Conservation (phyloP, 2,113 vertebrate genomes). For the Ochotona princeps region DNA sequence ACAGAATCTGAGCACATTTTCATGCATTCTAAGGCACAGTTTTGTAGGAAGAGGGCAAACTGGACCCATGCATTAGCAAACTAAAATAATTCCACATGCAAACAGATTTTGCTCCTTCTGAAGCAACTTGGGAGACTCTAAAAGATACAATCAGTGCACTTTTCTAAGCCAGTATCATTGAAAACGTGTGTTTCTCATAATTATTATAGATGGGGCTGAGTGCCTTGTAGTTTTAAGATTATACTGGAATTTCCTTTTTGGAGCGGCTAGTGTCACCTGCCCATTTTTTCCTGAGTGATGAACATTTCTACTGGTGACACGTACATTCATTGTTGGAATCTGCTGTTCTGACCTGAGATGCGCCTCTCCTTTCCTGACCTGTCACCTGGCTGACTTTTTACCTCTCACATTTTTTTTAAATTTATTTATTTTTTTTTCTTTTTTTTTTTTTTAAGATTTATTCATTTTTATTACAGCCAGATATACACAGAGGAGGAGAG, state of each 20-base stretch:
- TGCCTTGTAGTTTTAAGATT: constrained; percentile 33
- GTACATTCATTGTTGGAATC: background rate
- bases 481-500: too few relatives aligned
- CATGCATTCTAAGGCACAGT: background rate
- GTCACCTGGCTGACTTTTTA: background rate
- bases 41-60: constrained; percentile 11
- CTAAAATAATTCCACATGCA: background rate
- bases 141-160: background rate
- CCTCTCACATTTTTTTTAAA: too few relatives aligned
- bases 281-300: background rate
- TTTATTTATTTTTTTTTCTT: too few relatives aligned
- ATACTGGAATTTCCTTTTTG: constrained; percentile 26
- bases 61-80: background rate
- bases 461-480: too few relatives aligned
- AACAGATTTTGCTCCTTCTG: background rate
- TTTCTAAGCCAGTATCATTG: background rate
- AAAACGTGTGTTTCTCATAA: background rate
- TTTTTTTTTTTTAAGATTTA: too few relatives aligned
- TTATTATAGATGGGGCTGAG: background rate
- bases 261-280: background rate
- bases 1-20: background rate
- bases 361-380: constrained; percentile 39
- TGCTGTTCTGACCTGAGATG: background rate
- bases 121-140: background rate
- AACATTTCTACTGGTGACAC: constrained; percentile 23